Evolutionary conservation across 2,888 invertebrate genomes (phyloP).

Genomic region (Sarcophaga caerulescens): DNA sequence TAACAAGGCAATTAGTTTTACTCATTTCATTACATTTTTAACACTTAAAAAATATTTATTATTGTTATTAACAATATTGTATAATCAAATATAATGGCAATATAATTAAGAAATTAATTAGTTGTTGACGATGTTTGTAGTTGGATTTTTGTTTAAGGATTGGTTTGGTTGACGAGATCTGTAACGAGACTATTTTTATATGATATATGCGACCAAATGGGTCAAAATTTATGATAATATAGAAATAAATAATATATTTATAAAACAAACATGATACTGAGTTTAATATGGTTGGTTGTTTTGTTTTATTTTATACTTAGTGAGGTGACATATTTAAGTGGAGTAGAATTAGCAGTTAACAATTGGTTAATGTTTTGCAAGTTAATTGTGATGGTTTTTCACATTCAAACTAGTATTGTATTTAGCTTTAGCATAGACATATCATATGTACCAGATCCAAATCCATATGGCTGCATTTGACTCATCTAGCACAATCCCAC

Average conservation of each 20-base stretch:
- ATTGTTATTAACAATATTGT: constrained; percentile 44
- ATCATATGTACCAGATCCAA: constrained; percentile 64
- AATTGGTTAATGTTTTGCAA: constrained; percentile 61
- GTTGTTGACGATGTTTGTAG: constrained; percentile 75
- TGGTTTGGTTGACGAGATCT: constrained; percentile 71
- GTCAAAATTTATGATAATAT: constrained; percentile 51
- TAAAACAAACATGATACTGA: constrained; percentile 45
- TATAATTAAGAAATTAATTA: constrained; percentile 57
- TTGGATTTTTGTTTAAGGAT: constrained; percentile 76
- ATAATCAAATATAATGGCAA: constrained; percentile 55
- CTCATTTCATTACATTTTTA: neutral
- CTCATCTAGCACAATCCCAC: neutral
- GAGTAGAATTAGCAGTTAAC: constrained; percentile 61
- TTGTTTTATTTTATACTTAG: constrained; percentile 64
- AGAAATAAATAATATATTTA: neutral
- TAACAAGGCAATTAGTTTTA: constrained; percentile 39
- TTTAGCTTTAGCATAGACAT: constrained; percentile 37
- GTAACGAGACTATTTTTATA: constrained; percentile 73
- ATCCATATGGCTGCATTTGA: neutral
- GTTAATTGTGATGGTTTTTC: constrained; percentile 49
- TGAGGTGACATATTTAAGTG: constrained; percentile 64
- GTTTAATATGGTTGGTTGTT: constrained; percentile 15
- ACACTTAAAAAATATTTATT: constrained; percentile 14
- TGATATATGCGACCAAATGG: constrained; percentile 42
- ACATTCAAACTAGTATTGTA: constrained; percentile 33